Conservation (phyloP, 2,888 invertebrate species). For the Seira ritae region DNA sequence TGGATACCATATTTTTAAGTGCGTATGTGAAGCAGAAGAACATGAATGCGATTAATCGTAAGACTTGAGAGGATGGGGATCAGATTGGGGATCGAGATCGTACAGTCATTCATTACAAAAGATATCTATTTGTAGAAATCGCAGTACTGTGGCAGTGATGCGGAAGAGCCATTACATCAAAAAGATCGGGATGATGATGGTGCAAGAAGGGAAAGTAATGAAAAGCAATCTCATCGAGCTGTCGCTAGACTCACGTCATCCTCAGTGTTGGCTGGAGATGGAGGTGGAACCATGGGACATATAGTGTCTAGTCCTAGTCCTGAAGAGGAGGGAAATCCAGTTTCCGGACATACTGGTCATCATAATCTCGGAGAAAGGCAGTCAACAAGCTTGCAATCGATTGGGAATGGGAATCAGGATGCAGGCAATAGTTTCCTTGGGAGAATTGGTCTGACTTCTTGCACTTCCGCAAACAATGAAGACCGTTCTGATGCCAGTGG, state of each 20-base stretch:
- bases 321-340: constrained; percentile 26
- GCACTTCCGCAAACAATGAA: constrained; percentile 46
- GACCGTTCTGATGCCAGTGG: constrained; percentile 3
- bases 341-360: background rate
- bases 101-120: background rate
- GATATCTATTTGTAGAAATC: constrained; percentile 45
- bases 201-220: constrained; percentile 35
- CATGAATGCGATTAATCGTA: no score
- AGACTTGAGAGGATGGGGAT: no score
- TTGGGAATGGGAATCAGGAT: constrained; percentile 12
- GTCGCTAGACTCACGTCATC: constrained; percentile 32
- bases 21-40: no score
- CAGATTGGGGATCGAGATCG: no score
- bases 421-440: constrained; percentile 33
- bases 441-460: constrained; percentile 51
- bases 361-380: constrained; percentile 25
- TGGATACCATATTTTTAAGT: no score
- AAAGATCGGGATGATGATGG: constrained; percentile 55
- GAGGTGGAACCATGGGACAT: constrained; percentile 7
- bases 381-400: constrained; percentile 21
- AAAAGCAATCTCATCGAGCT: constrained; percentile 35
- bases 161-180: constrained; percentile 61
- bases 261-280: constrained; percentile 8
- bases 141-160: constrained; percentile 62
- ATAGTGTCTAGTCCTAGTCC: background rate